These are phyloP conservation scores for Distichodus sexfasciatus DNA, from an alignment of 2,797 vertebrate species.

Conservation along the genomic window DNA sequence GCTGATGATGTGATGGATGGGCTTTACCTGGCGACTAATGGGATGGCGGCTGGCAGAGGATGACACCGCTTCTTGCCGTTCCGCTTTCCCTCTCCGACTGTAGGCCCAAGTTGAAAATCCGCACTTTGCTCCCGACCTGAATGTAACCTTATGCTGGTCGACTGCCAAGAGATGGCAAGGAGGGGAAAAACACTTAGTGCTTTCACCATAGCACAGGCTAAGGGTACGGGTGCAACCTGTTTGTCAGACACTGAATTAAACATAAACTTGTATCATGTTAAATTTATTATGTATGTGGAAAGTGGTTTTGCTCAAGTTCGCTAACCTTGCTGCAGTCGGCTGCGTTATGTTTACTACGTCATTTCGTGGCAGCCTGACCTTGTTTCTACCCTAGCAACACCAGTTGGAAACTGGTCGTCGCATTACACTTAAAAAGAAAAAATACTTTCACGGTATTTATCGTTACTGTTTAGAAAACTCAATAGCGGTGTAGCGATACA, in stretches of 20 bases:
- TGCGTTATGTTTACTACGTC: not conserved
- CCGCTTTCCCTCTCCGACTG: not conserved
- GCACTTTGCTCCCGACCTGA: slow-evolving; percentile 61
- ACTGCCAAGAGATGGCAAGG: not conserved
- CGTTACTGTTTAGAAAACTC: too few species aligned
- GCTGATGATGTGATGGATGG: slow-evolving; percentile 1
- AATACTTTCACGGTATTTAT: too few species aligned
- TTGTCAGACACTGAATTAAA: not conserved
- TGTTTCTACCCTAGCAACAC: too few species aligned
- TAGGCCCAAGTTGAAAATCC: slow-evolving; percentile 51
- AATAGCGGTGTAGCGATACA: too few species aligned
- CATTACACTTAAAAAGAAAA: too few species aligned
- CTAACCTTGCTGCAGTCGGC: not conserved
- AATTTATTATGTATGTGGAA: slow-evolving; percentile 1
- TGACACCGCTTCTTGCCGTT: not conserved
- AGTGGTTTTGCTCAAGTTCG: not conserved
- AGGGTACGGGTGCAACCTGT: not conserved
- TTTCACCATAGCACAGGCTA: not conserved
- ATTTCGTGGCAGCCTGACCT: not conserved
- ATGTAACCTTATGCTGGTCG: slow-evolving; percentile 56
- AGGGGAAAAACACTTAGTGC: not conserved
- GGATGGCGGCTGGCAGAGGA: slow-evolving; percentile 3
- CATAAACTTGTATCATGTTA: not conserved
- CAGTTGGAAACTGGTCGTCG: too few species aligned
- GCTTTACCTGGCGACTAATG: slow-evolving; percentile 29